phyloP scores from a whole-genome alignment of 2,113 vertebrate species.

The Carassius auratus region DNA sequence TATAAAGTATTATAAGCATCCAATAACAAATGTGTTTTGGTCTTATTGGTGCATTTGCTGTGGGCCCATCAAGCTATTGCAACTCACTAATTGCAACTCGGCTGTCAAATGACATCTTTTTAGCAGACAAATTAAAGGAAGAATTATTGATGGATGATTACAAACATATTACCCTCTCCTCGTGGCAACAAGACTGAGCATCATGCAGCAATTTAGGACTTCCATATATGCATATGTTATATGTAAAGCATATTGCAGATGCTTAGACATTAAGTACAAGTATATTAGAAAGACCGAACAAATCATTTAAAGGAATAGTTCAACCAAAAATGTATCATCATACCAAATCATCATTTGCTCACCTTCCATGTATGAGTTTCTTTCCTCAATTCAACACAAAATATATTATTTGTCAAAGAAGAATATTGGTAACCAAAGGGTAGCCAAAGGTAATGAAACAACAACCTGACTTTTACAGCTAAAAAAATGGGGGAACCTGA shows the following conservation, averaged over 20 bases:
- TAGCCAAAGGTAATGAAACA: background rate
- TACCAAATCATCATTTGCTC: background rate
- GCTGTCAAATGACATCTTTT: background rate
- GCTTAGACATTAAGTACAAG: background rate
- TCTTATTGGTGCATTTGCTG: background rate
- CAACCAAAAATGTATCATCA: background rate
- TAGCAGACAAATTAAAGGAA: background rate
- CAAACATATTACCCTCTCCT: slow-evolving; percentile 1
- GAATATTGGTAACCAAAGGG: background rate
- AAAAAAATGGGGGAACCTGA: background rate
- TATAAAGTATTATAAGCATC: background rate
- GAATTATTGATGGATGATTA: slow-evolving; percentile 10
- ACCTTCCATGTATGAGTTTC: background rate
- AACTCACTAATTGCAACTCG: background rate
- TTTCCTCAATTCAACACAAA: too few species aligned
- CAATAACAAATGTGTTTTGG: background rate
- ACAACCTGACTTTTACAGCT: background rate
- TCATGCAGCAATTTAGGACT: background rate
- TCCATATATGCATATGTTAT: background rate
- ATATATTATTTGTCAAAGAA: too few species aligned
- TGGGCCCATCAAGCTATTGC: background rate
- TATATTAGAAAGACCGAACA: background rate
- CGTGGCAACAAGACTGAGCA: slow-evolving; percentile 5
- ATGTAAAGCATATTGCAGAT: background rate
- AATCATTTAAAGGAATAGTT: background rate